Conservation (phyloP, 2,797 vertebrate species). For the Rhinella marina region DNA sequence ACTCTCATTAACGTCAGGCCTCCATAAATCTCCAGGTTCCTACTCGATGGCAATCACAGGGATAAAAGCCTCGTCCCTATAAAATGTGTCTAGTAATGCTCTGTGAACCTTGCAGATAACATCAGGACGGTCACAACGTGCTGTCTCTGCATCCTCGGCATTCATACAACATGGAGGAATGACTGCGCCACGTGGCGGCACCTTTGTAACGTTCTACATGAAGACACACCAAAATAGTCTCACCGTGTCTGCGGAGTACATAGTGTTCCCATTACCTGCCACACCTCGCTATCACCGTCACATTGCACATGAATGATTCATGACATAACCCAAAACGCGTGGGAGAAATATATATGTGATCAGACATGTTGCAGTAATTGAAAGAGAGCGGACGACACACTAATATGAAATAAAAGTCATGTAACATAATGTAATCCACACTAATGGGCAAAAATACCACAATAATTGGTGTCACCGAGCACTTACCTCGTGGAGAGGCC, state of each 20-base stretch:
- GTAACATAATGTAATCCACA: no score
- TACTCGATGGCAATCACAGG: neutral
- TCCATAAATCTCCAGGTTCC: conserved; percentile 31
- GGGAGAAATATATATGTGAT: neutral
- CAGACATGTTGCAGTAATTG: neutral
- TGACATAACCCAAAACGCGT: neutral
- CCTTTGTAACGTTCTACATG: neutral
- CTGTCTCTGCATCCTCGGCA: neutral
- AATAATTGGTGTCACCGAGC: no score
- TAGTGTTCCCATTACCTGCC: conserved; percentile 7
- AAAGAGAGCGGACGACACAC: no score
- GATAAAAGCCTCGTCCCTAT: conserved; percentile 2
- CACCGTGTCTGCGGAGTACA: neutral
- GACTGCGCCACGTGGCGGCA: neutral
- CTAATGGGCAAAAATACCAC: no score
- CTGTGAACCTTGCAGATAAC: neutral
- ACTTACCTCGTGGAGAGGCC: no score
- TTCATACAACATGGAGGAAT: neutral
- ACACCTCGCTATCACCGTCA: neutral
- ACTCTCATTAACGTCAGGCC: conserved; percentile 19
- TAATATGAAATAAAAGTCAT: no score
- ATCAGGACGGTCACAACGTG: neutral
- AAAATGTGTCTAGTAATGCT: conserved; percentile 13
- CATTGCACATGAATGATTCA: conserved; percentile 22
- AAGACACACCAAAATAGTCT: conserved; percentile 4